Conservation (phyloP, 1,140 invertebrate genomes). For the Epicauta chinensis region DNA sequence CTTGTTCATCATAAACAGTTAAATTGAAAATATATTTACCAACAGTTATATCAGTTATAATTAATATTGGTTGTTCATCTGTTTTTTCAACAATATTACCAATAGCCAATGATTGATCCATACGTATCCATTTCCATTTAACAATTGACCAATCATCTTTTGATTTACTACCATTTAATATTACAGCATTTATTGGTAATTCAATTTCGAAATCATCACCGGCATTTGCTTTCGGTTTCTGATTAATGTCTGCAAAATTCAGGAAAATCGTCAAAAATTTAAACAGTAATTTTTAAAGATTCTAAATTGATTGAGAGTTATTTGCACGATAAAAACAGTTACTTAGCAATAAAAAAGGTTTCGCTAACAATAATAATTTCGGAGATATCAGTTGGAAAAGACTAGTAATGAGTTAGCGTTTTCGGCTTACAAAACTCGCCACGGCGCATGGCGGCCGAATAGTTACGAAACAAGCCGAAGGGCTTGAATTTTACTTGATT, state of each 20-base stretch:
- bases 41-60: slow-evolving; percentile 77
- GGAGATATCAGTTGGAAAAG: too few species aligned
- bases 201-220: slow-evolving; percentile 75
- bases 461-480: too few species aligned
- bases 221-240: slow-evolving; percentile 78
- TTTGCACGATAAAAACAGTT: too few species aligned
- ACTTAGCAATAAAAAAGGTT: too few species aligned
- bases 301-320: background rate
- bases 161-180: slow-evolving; percentile 80
- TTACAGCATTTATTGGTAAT: slow-evolving; percentile 67
- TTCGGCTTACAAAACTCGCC: too few species aligned
- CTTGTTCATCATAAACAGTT: slow-evolving; percentile 85
- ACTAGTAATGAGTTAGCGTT: too few species aligned
- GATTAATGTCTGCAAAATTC: slow-evolving; percentile 76
- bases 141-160: slow-evolving; percentile 83
- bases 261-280: slow-evolving; percentile 18
- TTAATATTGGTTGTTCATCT: slow-evolving; percentile 67
- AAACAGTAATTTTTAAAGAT: background rate
- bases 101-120: slow-evolving; percentile 73
- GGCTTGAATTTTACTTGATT: too few species aligned
- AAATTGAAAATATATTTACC: slow-evolving; percentile 85
- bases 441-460: too few species aligned
- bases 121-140: slow-evolving; percentile 78
- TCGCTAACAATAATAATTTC: too few species aligned
- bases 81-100: slow-evolving; percentile 71